Percentiles rank a stretch among this genome's conserved stretches.
Conservation (phyloP, 1,140 invertebrate species). For the Leptinotarsa texana region DNA sequence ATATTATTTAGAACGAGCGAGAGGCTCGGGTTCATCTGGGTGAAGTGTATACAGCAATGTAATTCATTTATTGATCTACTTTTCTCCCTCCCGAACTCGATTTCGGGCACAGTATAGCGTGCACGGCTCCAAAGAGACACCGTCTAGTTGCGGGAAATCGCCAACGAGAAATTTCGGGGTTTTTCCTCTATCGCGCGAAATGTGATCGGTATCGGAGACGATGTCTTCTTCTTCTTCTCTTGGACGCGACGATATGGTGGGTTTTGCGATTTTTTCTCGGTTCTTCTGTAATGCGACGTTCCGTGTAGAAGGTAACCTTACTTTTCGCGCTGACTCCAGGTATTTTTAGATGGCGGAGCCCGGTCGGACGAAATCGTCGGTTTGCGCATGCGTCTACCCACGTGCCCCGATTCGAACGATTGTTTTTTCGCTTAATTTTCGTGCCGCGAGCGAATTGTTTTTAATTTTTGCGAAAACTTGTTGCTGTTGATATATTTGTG, state of each 20-base stretch:
- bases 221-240: background rate
- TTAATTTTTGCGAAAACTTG: no score
- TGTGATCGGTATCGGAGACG: background rate
- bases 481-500: no score
- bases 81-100: conserved; percentile 36
- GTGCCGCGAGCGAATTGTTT: no score
- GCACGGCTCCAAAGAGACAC: conserved; percentile 3
- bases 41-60: conserved; percentile 51
- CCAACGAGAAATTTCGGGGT: background rate
- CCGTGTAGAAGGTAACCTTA: background rate
- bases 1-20: conserved; percentile 1
- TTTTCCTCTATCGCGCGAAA: background rate
- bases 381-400: background rate
- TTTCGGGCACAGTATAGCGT: conserved; percentile 7
- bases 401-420: background rate
- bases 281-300: background rate
- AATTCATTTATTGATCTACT: conserved; percentile 58
- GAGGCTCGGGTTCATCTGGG: conserved; percentile 43
- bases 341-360: background rate
- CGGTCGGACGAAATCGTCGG: background rate
- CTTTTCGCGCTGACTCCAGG: background rate
- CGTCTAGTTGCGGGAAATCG: conserved; percentile 4
- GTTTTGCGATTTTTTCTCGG: background rate
- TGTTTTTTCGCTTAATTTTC: no score
- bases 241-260: background rate